Conservation (phyloP, 2,113 vertebrate genomes). For the Mormoops blainvillei region DNA sequence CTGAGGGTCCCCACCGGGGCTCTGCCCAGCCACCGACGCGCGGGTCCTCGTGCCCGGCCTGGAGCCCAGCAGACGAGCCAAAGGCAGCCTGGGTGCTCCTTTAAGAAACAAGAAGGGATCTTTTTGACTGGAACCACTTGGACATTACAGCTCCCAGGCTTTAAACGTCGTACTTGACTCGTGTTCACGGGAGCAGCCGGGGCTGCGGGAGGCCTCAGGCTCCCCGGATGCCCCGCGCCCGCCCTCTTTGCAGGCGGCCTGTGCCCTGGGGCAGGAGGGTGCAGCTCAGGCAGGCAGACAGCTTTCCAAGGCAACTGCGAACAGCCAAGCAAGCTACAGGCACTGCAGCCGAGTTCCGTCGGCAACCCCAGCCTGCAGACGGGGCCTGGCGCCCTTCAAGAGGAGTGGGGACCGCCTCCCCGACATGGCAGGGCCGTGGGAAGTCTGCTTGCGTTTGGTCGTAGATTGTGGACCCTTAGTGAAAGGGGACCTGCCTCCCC, state of each 20-base stretch:
- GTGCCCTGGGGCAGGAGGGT: background rate
- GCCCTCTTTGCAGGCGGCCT: no score
- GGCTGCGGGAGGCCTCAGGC: background rate
- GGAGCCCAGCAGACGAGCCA: background rate
- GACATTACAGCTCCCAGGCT: background rate
- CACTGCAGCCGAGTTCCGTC: background rate
- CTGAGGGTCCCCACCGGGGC: background rate
- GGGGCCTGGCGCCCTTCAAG: accelerated
- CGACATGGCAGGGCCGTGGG: background rate
- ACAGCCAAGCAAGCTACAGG: background rate
- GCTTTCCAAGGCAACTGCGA: background rate
- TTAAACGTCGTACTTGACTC: background rate
- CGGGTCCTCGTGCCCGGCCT: background rate
- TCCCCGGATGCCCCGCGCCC: no score
- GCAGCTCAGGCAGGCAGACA: accelerated
- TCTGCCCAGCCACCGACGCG: accelerated
- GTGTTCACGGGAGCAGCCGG: background rate
- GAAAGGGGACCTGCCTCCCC: background rate
- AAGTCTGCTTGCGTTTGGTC: background rate
- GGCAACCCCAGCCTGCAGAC: background rate
- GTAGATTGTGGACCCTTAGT: accelerated
- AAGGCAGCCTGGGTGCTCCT: background rate
- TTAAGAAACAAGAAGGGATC: background rate
- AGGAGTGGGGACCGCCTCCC: background rate
- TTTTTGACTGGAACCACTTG: background rate